These are phyloP conservation scores for Thalassarche chlororhynchos DNA, from an alignment of 2,113 vertebrate genomes.

Conservation along the genomic window DNA sequence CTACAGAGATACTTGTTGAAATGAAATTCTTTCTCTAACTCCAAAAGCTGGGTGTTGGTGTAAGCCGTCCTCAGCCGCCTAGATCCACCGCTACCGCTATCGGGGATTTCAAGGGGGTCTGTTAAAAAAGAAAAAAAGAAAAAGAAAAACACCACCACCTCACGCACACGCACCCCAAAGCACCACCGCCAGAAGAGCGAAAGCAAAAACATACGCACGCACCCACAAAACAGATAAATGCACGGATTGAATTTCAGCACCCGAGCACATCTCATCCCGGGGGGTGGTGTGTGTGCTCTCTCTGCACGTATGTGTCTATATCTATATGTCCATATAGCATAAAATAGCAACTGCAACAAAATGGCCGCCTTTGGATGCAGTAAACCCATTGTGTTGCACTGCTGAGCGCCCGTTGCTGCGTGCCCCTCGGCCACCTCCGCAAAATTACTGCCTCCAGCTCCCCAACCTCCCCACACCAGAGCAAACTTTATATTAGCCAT, in stretches of 20 bases:
- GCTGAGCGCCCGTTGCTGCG: constrained; percentile 50
- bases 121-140: constrained; percentile 36
- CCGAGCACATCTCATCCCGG: constrained; percentile 28
- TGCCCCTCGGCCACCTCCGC: constrained; percentile 52
- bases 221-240: constrained; percentile 66
- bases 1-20: constrained; percentile 99
- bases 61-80: constrained; percentile 95
- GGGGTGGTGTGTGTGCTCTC: neutral
- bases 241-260: constrained; percentile 65
- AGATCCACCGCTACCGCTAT: constrained; percentile 83
- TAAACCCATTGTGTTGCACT: constrained; percentile 76
- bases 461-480: constrained; percentile 82
- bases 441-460: constrained; percentile 65
- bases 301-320: neutral
- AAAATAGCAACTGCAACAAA: constrained; percentile 80
- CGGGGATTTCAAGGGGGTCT: constrained; percentile 90
- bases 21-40: constrained; percentile 98
- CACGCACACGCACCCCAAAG: constrained; percentile 21
- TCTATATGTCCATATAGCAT: constrained; percentile 66
- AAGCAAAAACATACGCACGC: neutral
- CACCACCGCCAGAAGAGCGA: neutral
- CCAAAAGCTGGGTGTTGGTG: constrained; percentile 97
- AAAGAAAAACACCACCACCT: constrained; percentile 10
- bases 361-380: constrained; percentile 82
- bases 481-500: constrained; percentile 87